Conservation (phyloP, 2,888 invertebrate species). For the Linyphia triangularis region DNA sequence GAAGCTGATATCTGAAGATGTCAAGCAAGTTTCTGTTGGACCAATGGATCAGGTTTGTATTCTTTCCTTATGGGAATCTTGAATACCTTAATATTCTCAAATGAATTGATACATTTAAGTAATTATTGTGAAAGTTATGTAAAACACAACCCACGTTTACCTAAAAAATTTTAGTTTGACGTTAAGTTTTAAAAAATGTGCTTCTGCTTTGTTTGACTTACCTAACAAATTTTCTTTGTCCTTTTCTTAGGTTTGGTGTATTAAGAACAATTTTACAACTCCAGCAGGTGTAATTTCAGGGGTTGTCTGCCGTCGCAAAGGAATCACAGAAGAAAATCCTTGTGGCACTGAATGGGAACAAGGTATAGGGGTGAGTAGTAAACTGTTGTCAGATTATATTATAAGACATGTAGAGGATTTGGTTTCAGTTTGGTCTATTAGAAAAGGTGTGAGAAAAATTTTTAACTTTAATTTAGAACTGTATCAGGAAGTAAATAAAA, state of each 20-base stretch:
- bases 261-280: conserved; percentile 61
- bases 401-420: not conserved
- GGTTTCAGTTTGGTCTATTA: no score
- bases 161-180: not conserved
- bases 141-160: not conserved
- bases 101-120: not conserved
- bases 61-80: not conserved
- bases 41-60: conserved; percentile 78
- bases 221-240: not conserved
- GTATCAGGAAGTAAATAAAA: no score
- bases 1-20: conserved; percentile 80
- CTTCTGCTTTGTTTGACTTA: not conserved
- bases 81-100: not conserved
- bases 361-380: conserved; percentile 67
- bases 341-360: conserved; percentile 77
- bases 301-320: conserved; percentile 75
- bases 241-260: conserved; percentile 75
- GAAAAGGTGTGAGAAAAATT: no score
- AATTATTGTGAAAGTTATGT: not conserved
- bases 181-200: not conserved
- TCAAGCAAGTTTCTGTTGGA: conserved; percentile 79
- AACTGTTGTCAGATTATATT: not conserved
- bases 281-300: conserved; percentile 69
- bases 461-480: no score
- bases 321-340: conserved; percentile 75